Percentiles rank a stretch among this genome's conserved stretches.
These are phyloP conservation scores for Cotesia typhae DNA, from an alignment of 1,140 invertebrate species.

Conservation along the genomic window DNA sequence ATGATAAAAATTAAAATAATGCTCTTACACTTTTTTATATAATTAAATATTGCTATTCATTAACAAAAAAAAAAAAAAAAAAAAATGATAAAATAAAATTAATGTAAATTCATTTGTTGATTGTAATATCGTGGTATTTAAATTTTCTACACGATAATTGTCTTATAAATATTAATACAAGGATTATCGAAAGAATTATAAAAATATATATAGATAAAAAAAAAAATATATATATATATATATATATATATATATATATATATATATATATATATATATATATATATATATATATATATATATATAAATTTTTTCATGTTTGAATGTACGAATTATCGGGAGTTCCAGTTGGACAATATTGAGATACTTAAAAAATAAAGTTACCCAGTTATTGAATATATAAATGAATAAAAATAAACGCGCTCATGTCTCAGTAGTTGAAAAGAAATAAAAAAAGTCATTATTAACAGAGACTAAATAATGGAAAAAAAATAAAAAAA, in stretches of 20 bases:
- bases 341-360: slow-evolving; percentile 37
- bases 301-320: slow-evolving; percentile 3
- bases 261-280: not conserved
- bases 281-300: not conserved
- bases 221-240: slow-evolving; percentile 2
- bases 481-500: not conserved
- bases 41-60: no score
- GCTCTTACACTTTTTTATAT: no score
- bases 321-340: not conserved
- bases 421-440: slow-evolving; percentile 30
- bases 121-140: no score
- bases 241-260: not conserved
- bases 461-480: slow-evolving; percentile 15
- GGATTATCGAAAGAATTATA: not conserved
- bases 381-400: slow-evolving; percentile 23
- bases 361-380: slow-evolving; percentile 23
- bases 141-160: no score
- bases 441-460: not conserved
- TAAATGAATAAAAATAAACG: slow-evolving; percentile 14
- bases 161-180: slow-evolving; percentile 1
- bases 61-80: no score
- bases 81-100: no score
- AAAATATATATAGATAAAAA: not conserved
- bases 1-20: not conserved
- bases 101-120: no score